Percentiles rank a stretch among this genome's conserved stretches.
phyloP scores from a whole-genome alignment of 2,113 vertebrate genomes.

The Eudyptes chrysolophus region DNA sequence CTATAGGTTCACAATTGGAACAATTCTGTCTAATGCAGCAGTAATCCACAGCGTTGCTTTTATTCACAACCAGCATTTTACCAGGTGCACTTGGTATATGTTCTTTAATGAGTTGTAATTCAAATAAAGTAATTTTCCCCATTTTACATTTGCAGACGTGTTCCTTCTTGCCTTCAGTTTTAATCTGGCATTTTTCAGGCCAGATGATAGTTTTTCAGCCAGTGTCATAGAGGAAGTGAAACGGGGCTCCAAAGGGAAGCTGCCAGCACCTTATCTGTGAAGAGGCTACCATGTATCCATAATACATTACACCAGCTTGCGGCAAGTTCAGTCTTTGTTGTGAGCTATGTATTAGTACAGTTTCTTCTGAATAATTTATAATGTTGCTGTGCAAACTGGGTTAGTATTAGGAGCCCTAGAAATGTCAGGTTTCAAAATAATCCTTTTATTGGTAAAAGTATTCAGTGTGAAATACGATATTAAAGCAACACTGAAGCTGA shows the following conservation, averaged over 20 bases:
- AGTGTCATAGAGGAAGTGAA: not conserved
- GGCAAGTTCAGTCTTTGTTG: slow-evolving; percentile 1
- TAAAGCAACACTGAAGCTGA: not conserved
- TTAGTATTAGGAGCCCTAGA: slow-evolving; percentile 21
- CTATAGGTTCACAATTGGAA: not conserved
- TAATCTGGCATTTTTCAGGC: not conserved
- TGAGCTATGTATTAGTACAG: not conserved
- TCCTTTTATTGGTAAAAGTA: not conserved
- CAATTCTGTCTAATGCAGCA: not conserved
- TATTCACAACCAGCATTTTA: not conserved
- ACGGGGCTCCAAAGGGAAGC: not conserved
- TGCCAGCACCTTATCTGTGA: not conserved
- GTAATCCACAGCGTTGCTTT: not conserved
- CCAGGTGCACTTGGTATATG: not conserved
- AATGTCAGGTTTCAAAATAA: slow-evolving; percentile 43
- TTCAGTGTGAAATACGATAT: not conserved
- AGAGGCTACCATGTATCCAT: not conserved
- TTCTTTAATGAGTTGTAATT: not conserved
- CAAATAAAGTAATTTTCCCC: not conserved
- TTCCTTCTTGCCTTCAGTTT: not conserved
- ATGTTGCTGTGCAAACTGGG: not conserved
- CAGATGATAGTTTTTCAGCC: not conserved
- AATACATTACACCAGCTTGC: not conserved
- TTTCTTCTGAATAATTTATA: slow-evolving; percentile 50
- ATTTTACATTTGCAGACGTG: not conserved